Evolutionary conservation across 1,140 invertebrate genomes (phyloP).

Genomic region (Hylaeus volcanicus): DNA sequence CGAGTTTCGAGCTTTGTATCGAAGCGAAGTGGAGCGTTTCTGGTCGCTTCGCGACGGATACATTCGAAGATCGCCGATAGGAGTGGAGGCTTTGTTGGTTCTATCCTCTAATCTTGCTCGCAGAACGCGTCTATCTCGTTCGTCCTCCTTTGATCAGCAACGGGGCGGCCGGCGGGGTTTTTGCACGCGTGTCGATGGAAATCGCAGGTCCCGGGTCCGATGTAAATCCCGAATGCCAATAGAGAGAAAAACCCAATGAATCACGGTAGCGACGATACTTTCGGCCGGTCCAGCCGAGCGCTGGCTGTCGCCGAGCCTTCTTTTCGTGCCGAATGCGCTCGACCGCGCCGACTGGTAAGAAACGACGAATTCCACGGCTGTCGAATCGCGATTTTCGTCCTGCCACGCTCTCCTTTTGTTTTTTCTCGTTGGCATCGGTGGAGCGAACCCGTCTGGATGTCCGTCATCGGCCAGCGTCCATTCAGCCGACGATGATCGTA

Average conservation of each 20-base stretch:
- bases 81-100: neutral
- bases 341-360: slow-evolving; percentile 69
- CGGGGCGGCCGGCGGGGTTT: slow-evolving; percentile 62
- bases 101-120: slow-evolving; percentile 24
- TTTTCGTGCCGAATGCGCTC: slow-evolving; percentile 49
- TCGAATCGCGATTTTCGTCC: slow-evolving; percentile 67
- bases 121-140: slow-evolving; percentile 35
- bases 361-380: slow-evolving; percentile 75
- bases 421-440: slow-evolving; percentile 41
- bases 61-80: slow-evolving; percentile 23
- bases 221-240: slow-evolving; percentile 68
- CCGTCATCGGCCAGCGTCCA: slow-evolving; percentile 37
- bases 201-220: slow-evolving; percentile 66
- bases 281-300: slow-evolving; percentile 45
- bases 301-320: slow-evolving; percentile 1
- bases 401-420: slow-evolving; percentile 51
- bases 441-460: slow-evolving; percentile 33
- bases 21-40: neutral
- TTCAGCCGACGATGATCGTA: slow-evolving; percentile 28
- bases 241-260: slow-evolving; percentile 64
- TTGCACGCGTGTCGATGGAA: slow-evolving; percentile 79
- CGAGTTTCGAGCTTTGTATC: no score
- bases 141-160: slow-evolving; percentile 45
- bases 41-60: neutral
- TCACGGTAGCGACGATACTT: slow-evolving; percentile 52